Conservation (phyloP, 1,140 invertebrate genomes). For the Armadillidium nasatum region DNA sequence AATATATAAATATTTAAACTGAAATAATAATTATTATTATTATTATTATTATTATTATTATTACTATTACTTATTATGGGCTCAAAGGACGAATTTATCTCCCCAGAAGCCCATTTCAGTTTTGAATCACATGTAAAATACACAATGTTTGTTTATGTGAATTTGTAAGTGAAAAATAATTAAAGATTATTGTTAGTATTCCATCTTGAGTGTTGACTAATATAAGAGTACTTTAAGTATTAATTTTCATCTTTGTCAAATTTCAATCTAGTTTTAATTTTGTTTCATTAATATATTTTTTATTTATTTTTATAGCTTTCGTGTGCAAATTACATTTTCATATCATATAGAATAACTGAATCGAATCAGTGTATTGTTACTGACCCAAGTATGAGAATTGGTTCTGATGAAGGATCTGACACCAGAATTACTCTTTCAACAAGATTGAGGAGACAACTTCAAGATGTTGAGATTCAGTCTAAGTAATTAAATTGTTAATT, state of each 20-base stretch:
- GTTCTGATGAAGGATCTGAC: conserved; percentile 53
- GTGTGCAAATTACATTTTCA: conserved; percentile 78
- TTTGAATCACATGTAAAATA: too few relatives aligned
- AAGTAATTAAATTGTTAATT: conserved; percentile 60
- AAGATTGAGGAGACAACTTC: conserved; percentile 73
- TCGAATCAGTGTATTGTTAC: conserved; percentile 47
- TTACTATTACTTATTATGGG: too few relatives aligned
- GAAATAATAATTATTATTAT: conserved; percentile 22
- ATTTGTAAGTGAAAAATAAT: too few relatives aligned
- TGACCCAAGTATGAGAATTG: conserved; percentile 42
- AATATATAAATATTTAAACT: too few relatives aligned
- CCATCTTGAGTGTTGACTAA: too few relatives aligned
- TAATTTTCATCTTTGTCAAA: conserved; percentile 16
- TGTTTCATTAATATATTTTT: not conserved
- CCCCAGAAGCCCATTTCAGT: too few relatives aligned
- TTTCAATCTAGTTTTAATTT: too few relatives aligned
- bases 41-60: conserved; percentile 24
- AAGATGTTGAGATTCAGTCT: conserved; percentile 89
- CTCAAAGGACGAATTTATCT: too few relatives aligned
- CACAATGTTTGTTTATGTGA: too few relatives aligned
- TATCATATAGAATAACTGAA: conserved; percentile 76
- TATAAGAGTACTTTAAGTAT: conserved; percentile 25
- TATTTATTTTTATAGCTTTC: conserved; percentile 65
- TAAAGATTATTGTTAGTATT: too few relatives aligned
- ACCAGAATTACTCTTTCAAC: conserved; percentile 61